phyloP scores from a whole-genome alignment of 92 coral and sea anemone genomes.

The Actinernus sp. region DNA sequence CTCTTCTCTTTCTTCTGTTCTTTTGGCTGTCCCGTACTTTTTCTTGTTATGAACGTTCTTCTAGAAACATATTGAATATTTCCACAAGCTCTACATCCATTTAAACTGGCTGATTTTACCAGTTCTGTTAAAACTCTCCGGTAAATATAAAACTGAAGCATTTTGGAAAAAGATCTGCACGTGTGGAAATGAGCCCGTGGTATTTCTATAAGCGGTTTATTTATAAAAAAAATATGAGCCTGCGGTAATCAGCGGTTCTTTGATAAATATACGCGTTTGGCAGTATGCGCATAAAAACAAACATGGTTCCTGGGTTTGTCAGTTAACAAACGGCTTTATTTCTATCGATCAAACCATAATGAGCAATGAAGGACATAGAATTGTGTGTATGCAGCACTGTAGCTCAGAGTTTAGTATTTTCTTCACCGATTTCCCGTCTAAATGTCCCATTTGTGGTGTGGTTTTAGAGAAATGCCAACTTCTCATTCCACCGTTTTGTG shows the following conservation, averaged over 20 bases:
- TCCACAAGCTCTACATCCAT: conserved; percentile 22
- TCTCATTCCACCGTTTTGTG: conserved; percentile 81
- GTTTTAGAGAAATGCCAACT: conserved; percentile 50
- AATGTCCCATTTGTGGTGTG: conserved; percentile 73
- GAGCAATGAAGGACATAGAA: background rate
- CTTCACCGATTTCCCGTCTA: conserved; percentile 67
- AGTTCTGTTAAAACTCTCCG: too few species aligned
- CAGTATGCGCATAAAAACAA: too few species aligned
- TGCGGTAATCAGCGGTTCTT: too few species aligned
- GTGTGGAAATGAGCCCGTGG: conserved; percentile 37
- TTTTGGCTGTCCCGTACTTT: conserved; percentile 4
- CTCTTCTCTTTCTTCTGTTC: conserved; percentile 19
- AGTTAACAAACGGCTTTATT: too few species aligned
- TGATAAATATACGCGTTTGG: too few species aligned
- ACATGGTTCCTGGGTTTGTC: background rate
- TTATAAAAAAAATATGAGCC: too few species aligned
- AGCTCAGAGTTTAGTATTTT: conserved; percentile 59
- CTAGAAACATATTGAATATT: conserved; percentile 7
- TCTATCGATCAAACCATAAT: too few species aligned
- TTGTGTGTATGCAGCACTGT: conserved; percentile 91
- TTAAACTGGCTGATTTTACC: too few species aligned
- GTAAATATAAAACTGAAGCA: conserved; percentile 9
- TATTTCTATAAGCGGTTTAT: too few species aligned
- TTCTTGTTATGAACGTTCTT: conserved; percentile 19
- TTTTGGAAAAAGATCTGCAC: conserved; percentile 4